These are phyloP conservation scores for Galerucella pusilla DNA, from an alignment of 2,888 invertebrate species.

Conservation along the genomic window DNA sequence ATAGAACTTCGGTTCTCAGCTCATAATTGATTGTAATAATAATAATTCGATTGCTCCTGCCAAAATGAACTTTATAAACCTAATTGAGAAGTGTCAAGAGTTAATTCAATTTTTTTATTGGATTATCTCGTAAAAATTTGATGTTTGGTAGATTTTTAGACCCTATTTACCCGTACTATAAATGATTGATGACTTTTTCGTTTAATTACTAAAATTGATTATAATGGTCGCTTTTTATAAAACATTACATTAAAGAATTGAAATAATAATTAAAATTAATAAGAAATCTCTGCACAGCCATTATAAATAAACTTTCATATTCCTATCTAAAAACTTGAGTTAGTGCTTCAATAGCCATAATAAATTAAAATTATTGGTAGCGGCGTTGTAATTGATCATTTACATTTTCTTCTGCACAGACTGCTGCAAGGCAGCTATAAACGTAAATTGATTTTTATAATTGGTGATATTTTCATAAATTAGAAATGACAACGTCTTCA, in stretches of 20 bases:
- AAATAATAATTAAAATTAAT: background rate
- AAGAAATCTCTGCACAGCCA: background rate
- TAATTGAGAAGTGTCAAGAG: too few species aligned
- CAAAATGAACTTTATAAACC: too few species aligned
- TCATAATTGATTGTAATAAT: too few species aligned
- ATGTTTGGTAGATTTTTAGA: too few species aligned
- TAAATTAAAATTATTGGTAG: background rate
- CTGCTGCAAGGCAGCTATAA: slow-evolving; percentile 1
- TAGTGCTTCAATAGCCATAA: slow-evolving; percentile 3
- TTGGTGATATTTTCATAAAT: background rate
- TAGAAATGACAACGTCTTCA: background rate
- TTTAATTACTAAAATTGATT: too few species aligned
- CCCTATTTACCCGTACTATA: too few species aligned
- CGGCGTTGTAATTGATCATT: slow-evolving; percentile 27
- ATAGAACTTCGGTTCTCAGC: too few species aligned
- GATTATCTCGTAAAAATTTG: too few species aligned
- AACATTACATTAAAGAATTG: background rate
- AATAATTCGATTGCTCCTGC: too few species aligned
- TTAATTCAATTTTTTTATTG: too few species aligned
- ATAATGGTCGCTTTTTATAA: background rate
- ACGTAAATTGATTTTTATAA: slow-evolving; percentile 36
- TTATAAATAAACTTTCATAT: slow-evolving; percentile 13
- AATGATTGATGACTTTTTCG: too few species aligned
- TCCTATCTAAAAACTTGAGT: background rate
- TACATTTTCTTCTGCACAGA: slow-evolving; percentile 25